These are phyloP conservation scores for Drosophila merina DNA, from an alignment of 2,888 invertebrate species.

Conservation along the genomic window DNA sequence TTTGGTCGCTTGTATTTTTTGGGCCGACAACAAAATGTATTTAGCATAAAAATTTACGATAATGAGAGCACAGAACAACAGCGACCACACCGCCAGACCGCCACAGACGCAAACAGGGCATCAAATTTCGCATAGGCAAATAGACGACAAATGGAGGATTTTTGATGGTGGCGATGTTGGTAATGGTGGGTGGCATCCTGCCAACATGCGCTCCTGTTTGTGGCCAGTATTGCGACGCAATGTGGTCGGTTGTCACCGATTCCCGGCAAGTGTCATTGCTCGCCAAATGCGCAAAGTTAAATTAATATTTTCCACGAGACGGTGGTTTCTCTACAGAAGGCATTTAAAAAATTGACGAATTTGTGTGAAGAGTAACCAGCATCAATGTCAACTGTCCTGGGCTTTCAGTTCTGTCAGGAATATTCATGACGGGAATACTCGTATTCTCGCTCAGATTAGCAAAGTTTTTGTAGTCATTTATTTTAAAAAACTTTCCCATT, in stretches of 20 bases:
- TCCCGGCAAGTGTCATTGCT: conserved; percentile 52
- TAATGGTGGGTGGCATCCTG: background rate
- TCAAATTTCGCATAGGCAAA: conserved; percentile 56
- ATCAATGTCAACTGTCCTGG: conserved; percentile 71
- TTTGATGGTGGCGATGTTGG: background rate
- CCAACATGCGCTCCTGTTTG: conserved; percentile 19
- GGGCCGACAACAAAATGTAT: conserved; percentile 76
- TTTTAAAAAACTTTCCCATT: conserved; percentile 61
- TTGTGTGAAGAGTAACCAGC: conserved; percentile 60
- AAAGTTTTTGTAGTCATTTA: conserved; percentile 73
- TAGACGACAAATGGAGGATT: conserved; percentile 49
- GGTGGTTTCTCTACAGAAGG: conserved; percentile 28
- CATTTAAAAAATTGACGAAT: conserved; percentile 74
- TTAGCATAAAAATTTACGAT: conserved; percentile 83
- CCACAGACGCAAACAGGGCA: conserved; percentile 39
- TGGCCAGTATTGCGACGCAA: conserved; percentile 26
- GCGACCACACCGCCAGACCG: conserved; percentile 23
- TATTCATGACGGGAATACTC: conserved; percentile 20
- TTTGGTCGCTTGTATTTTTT: conserved; percentile 45
- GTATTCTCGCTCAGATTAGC: conserved; percentile 65
- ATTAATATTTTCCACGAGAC: conserved; percentile 69
- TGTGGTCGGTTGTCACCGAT: conserved; percentile 25
- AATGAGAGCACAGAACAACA: conserved; percentile 62
- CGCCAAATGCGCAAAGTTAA: conserved; percentile 74
- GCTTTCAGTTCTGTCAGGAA: conserved; percentile 19